A percentile compares a stretch with the other conserved stretches of the same genome.
Conservation (phyloP, 2,888 invertebrate genomes). For the Acanthoscelides obtectus region DNA sequence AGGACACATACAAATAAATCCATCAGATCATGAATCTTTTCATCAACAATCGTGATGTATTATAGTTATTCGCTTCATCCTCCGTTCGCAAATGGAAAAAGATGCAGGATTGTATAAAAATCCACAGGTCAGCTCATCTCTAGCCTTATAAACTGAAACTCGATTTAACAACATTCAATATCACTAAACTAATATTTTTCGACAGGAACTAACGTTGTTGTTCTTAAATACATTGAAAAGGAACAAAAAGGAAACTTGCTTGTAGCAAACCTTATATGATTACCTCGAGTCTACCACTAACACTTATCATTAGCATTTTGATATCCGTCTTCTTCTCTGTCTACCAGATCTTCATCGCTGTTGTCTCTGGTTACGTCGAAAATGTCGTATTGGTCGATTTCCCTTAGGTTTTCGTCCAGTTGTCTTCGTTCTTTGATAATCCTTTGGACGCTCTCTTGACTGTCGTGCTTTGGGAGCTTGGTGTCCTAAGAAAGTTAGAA, state of each 20-base stretch:
- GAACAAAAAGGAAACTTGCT: not conserved
- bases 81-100: no score
- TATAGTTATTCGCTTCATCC: no score
- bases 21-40: no score
- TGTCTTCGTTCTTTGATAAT: slow-evolving; percentile 59
- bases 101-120: no score
- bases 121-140: not conserved
- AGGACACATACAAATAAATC: no score
- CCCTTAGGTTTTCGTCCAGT: slow-evolving; percentile 49
- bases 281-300: not conserved
- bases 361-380: slow-evolving; percentile 39
- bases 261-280: not conserved
- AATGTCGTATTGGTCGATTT: slow-evolving; percentile 41
- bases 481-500: not conserved
- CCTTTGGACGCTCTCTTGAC: slow-evolving; percentile 55
- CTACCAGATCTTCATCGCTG: slow-evolving; percentile 34
- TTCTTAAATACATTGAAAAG: not conserved
- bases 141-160: not conserved
- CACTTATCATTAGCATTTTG: slow-evolving; percentile 9
- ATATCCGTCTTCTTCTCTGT: slow-evolving; percentile 12
- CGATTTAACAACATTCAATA: not conserved
- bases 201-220: not conserved
- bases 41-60: no score
- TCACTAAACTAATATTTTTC: not conserved
- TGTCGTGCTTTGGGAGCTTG: slow-evolving; percentile 33